Conservation (phyloP, 2,888 invertebrate species). For the Tuberolachnus salignus region DNA sequence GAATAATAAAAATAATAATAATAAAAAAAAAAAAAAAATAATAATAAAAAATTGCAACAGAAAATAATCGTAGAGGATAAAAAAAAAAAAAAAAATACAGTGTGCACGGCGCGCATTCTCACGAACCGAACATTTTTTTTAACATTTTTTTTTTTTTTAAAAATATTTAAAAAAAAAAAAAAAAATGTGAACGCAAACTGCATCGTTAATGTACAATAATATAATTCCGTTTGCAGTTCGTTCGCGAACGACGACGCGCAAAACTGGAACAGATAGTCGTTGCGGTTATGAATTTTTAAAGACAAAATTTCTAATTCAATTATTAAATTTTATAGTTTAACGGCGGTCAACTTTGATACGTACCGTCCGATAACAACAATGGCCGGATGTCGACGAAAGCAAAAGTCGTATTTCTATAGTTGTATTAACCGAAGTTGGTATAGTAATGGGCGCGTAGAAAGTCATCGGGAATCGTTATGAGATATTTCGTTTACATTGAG, state of each 20-base stretch:
- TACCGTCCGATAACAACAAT: background rate
- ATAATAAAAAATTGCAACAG: too few species aligned
- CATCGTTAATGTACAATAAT: background rate
- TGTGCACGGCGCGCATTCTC: background rate
- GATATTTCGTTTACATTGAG: background rate
- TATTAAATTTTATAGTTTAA: background rate
- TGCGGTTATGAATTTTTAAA: background rate
- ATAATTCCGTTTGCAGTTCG: background rate
- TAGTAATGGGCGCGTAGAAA: background rate
- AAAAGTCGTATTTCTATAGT: too few species aligned
- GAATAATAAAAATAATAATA: too few species aligned
- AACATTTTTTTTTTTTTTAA: background rate
- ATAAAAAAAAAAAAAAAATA: too few species aligned
- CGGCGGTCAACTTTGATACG: background rate
- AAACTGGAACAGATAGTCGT: conserved; percentile 7
- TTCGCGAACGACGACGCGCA: background rate
- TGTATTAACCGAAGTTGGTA: background rate
- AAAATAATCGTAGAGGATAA: too few species aligned
- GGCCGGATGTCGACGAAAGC: background rate
- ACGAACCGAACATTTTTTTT: background rate
- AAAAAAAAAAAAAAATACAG: background rate
- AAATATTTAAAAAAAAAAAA: too few species aligned
- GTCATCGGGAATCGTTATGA: background rate
- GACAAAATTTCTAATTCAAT: background rate
- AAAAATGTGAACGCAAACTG: background rate